Evolutionary conservation across 1,140 invertebrate genomes (phyloP).

Genomic region (Drosophila pruinosa): DNA sequence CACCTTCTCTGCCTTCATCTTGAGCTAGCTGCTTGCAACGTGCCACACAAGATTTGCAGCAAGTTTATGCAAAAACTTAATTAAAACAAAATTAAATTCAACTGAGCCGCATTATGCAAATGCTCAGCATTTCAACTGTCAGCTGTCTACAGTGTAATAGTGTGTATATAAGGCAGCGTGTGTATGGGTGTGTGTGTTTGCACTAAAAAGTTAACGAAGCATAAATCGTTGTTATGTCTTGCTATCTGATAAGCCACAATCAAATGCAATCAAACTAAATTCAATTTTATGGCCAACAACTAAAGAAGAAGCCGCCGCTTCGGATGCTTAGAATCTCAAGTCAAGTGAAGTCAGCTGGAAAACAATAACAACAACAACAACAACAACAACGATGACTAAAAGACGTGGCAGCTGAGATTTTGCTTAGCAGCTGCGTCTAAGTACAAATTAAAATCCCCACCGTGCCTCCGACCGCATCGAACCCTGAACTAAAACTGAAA

Average conservation of each 20-base stretch:
- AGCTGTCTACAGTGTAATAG: constrained; percentile 4
- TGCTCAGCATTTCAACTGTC: constrained; percentile 20
- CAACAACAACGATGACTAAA: background rate
- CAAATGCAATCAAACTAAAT: constrained; percentile 80
- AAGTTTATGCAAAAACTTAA: constrained; percentile 49
- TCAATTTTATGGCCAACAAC: constrained; percentile 67
- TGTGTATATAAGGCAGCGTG: too few species aligned
- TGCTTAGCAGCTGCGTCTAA: constrained; percentile 57
- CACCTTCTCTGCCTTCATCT: background rate
- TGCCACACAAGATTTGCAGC: constrained; percentile 20
- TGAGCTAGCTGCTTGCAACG: background rate
- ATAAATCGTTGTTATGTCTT: constrained; percentile 56
- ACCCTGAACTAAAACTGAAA: constrained; percentile 9
- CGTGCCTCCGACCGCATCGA: constrained; percentile 15
- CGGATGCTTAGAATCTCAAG: constrained; percentile 47
- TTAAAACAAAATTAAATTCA: constrained; percentile 65
- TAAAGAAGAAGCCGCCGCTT: constrained; percentile 39
- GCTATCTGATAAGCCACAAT: constrained; percentile 76
- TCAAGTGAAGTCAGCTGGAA: constrained; percentile 71
- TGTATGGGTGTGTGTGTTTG: constrained; percentile 34
- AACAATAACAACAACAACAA: constrained; percentile 32
- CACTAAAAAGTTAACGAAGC: constrained; percentile 71
- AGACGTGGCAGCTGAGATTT: constrained; percentile 28
- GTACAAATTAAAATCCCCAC: constrained; percentile 65
- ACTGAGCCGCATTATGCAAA: constrained; percentile 57